A percentile compares a stretch with the other conserved stretches of the same genome.
phyloP scores from a whole-genome alignment of 37 sponge, comb jelly and placozoan species.

The Chondrilla cf. caribensis region DNA sequence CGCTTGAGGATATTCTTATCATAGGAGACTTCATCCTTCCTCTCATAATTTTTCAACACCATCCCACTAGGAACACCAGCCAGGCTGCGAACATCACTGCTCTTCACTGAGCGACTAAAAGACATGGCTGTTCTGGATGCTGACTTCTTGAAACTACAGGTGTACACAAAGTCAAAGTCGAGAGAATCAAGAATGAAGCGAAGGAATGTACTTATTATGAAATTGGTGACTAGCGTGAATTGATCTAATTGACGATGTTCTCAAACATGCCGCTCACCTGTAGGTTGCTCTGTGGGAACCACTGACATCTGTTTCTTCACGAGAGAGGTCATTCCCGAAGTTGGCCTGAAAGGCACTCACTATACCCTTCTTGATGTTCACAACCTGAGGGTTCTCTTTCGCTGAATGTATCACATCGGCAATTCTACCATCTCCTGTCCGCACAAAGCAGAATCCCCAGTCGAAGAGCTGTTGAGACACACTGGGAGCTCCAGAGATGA shows the following conservation, averaged over 20 bases:
- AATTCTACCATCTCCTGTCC: slow-evolving; percentile 37
- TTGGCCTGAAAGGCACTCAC: slow-evolving; percentile 50
- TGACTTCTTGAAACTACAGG: too few relatives aligned
- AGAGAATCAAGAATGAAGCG: too few relatives aligned
- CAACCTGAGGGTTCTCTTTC: slow-evolving; percentile 19
- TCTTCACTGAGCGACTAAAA: background rate
- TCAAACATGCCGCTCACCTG: too few relatives aligned
- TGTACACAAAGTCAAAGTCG: too few relatives aligned
- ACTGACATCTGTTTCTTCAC: background rate
- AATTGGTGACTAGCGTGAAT: too few relatives aligned
- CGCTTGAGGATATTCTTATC: background rate
- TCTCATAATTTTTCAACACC: background rate
- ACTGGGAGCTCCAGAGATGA: too few relatives aligned
- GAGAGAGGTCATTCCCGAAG: background rate
- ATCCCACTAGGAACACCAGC: background rate
- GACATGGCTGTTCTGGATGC: too few relatives aligned
- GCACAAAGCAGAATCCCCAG: slow-evolving; percentile 32
- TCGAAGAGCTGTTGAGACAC: background rate
- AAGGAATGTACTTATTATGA: too few relatives aligned
- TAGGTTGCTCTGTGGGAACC: background rate
- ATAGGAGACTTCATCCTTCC: background rate
- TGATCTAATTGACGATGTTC: too few relatives aligned
- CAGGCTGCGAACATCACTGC: background rate
- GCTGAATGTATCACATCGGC: slow-evolving; percentile 9
- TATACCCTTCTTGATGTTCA: slow-evolving; percentile 51